Evolutionary conservation across 2,113 vertebrate genomes (phyloP), one percentile per base, ranked within the genome.

Genomic region (Tragelaphus strepsiceros): DNA sequence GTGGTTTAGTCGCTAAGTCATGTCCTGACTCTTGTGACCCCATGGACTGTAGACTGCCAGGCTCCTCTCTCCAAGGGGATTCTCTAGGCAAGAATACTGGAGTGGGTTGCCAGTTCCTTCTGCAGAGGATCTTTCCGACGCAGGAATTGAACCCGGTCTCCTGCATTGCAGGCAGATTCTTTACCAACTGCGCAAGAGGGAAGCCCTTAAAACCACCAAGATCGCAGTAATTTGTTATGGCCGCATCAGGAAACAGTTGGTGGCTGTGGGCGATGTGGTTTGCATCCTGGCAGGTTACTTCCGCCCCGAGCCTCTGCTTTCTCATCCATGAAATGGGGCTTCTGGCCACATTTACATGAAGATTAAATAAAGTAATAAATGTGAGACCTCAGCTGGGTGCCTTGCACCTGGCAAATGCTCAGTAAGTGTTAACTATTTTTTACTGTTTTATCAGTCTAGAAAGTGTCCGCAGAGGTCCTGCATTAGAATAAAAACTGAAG

Each of bases 181-280:
- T 35, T 71, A 35, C n/a, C 64, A 71, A 6, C n/a, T 71, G n/a
- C 1, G 2, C n/a, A 6, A 35, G n/a, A 71, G n/a, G 64, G 64
- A 35, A 71, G 64, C 64, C 64, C 64, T 67, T 67, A n/a, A 67
- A 67, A n/a, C 61, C 74, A 9, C 32, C 19, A 11, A 7, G 56
- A 16, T 3, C 2, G 11, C 2, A 7, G 46, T 30, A 19, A 61
- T 30, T 5, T 17, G 22, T 21, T 7, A 8, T 0, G 28, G 54
- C 78, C 0, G n/a, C 46, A 59, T 46, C 4, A 5, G 62, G 46
- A 92, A 43, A 46, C 21, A 2, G 21, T 35, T 22, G 81, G 13
- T 12, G 5, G 32, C 12, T 8, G 5, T 0, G 0, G 24, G 51
- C 21, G 0, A 14, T 2, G 8, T 16, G 78, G 14, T 30, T 62